A percentile compares a stretch with the other conserved stretches of the same genome.
These are phyloP conservation scores for Camponotus fellah DNA, from an alignment of 2,888 invertebrate genomes.

Conservation along the genomic window DNA sequence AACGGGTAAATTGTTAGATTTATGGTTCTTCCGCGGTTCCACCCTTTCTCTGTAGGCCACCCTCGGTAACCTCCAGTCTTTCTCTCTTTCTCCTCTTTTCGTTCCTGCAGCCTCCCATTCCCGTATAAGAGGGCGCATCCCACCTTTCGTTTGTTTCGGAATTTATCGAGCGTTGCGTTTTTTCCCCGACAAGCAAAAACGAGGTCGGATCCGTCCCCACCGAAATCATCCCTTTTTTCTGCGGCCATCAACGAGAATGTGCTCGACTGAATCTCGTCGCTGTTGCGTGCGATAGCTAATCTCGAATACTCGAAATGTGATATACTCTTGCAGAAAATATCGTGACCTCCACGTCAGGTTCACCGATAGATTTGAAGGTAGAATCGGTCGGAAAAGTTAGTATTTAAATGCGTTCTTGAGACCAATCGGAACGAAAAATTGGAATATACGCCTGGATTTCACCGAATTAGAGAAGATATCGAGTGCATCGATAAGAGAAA, in stretches of 20 bases:
- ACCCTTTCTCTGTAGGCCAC: slow-evolving; percentile 78
- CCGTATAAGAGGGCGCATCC: slow-evolving; percentile 27
- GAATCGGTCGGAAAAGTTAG: not conserved
- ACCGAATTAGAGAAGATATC: not conserved
- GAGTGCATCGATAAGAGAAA: not conserved
- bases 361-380: not conserved
- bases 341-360: not conserved
- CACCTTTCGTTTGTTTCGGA: slow-evolving; percentile 56
- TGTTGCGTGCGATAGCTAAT: slow-evolving; percentile 1
- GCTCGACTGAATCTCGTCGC: slow-evolving; percentile 29
- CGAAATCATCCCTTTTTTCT: slow-evolving; percentile 37
- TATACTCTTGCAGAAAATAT: slow-evolving; percentile 49
- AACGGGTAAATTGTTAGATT: slow-evolving; percentile 79
- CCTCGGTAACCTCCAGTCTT: slow-evolving; percentile 28
- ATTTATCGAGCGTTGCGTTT: slow-evolving; percentile 68
- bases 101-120: slow-evolving; percentile 9
- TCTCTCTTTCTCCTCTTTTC: slow-evolving; percentile 26
- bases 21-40: slow-evolving; percentile 74
- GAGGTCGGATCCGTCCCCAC: slow-evolving; percentile 33
- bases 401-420: slow-evolving; percentile 23
- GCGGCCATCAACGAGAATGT: slow-evolving; percentile 27
- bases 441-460: slow-evolving; percentile 1
- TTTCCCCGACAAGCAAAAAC: slow-evolving; percentile 50
- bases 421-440: slow-evolving; percentile 17
- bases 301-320: slow-evolving; percentile 18